Evolutionary conservation across 2,113 vertebrate genomes (phyloP).

Genomic region (Casuarius casuarius): DNA sequence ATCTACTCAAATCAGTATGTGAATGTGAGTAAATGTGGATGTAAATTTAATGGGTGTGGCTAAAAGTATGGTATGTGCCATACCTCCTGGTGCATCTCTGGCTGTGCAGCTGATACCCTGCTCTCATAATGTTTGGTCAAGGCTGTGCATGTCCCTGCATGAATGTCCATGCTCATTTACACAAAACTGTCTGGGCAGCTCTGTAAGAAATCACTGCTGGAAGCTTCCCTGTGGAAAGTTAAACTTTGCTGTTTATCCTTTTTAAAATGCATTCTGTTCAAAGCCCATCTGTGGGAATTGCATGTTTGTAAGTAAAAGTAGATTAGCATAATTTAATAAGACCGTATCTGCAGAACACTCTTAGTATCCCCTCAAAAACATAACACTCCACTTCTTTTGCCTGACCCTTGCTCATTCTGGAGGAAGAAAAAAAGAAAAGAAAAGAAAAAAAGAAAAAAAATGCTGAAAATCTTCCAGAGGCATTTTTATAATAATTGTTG

Average conservation of each 20-base stretch:
- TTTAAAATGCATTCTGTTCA: background rate
- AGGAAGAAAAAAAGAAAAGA: no score
- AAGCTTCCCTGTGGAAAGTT: background rate
- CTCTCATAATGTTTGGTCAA: accelerated
- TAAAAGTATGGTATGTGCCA: background rate
- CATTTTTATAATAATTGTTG: background rate
- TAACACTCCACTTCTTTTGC: background rate
- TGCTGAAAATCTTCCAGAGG: background rate
- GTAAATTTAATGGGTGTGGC: background rate
- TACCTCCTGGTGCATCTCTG: background rate
- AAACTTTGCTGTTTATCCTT: background rate
- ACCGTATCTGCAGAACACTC: background rate
- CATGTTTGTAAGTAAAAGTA: background rate
- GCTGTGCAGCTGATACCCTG: background rate
- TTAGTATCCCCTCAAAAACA: background rate
- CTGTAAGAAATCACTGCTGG: background rate
- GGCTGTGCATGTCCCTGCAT: background rate
- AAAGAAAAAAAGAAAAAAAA: background rate
- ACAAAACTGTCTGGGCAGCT: background rate
- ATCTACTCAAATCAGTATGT: background rate
- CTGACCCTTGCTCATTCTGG: background rate
- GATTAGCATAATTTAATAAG: constrained; percentile 2
- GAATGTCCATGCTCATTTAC: background rate
- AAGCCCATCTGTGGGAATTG: background rate
- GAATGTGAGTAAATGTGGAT: background rate